These are phyloP conservation scores for Blastobasis adustella DNA, from an alignment of 2,888 invertebrate genomes.

Conservation along the genomic window DNA sequence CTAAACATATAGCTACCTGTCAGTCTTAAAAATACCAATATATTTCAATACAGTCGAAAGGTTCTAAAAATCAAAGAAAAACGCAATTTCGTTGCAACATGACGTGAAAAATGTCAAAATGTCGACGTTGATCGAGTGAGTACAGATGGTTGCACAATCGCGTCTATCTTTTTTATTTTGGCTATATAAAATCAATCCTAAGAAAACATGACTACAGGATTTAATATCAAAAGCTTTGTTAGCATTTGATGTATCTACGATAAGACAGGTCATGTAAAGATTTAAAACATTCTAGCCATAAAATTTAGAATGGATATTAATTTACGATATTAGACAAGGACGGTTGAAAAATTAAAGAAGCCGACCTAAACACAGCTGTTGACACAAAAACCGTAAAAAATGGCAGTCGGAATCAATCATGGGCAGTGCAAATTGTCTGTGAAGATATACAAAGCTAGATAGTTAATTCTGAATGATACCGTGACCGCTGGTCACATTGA, in stretches of 20 bases:
- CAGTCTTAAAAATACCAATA: neutral
- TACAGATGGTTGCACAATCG: constrained; percentile 58
- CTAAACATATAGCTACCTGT: too few species aligned
- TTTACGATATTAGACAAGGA: too few species aligned
- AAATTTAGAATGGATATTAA: too few species aligned
- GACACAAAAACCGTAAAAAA: too few species aligned
- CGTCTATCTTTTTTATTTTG: constrained; percentile 23
- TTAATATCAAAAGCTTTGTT: too few species aligned
- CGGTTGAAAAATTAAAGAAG: too few species aligned
- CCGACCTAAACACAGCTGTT: too few species aligned
- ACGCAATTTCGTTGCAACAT: constrained; percentile 1
- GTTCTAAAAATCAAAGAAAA: constrained; percentile 4
- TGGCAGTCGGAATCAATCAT: too few species aligned
- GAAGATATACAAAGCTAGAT: neutral
- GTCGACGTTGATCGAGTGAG: constrained; percentile 49
- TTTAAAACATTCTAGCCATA: too few species aligned
- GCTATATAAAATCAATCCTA: constrained; percentile 31
- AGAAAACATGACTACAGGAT: constrained; percentile 33
- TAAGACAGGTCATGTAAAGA: too few species aligned
- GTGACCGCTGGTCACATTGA: constrained; percentile 34
- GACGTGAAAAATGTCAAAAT: constrained; percentile 9
- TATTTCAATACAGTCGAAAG: neutral
- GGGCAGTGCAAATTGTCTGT: too few species aligned
- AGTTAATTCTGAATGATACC: constrained; percentile 36
- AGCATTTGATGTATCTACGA: too few species aligned